Conservation (phyloP, 2,113 vertebrate genomes). For the Pleuronectes platessa region DNA sequence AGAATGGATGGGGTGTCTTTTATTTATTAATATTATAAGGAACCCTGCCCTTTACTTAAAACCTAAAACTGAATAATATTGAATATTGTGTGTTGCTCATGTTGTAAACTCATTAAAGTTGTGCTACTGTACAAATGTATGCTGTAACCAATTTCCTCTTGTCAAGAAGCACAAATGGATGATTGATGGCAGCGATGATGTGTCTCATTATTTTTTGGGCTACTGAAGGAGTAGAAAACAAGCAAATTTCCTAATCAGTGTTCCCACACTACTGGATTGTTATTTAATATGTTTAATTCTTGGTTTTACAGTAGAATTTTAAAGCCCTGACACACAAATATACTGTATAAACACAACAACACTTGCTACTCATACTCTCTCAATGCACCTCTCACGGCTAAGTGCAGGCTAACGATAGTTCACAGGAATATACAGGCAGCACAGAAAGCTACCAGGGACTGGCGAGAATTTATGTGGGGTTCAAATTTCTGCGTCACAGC, state of each 20-base stretch:
- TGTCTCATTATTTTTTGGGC: not conserved
- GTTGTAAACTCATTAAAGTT: slow-evolving; percentile 2
- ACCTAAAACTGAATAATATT: not conserved
- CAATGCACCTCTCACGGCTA: too few species aligned
- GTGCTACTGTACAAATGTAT: slow-evolving; percentile 13
- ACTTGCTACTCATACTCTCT: too few species aligned
- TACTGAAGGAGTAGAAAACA: not conserved
- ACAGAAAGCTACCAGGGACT: too few species aligned
- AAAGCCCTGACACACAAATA: too few species aligned
- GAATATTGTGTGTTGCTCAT: not conserved
- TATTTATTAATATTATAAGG: not conserved
- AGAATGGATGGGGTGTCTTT: not conserved
- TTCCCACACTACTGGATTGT: not conserved
- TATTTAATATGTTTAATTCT: not conserved
- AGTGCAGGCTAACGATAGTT: too few species aligned
- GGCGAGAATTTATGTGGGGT: too few species aligned
- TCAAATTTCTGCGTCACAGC: too few species aligned
- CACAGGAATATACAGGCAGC: too few species aligned
- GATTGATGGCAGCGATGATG: slow-evolving; percentile 6
- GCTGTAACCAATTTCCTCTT: slow-evolving; percentile 6
- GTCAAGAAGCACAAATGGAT: slow-evolving; percentile 1
- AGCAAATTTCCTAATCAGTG: not conserved
- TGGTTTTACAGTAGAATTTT: too few species aligned
- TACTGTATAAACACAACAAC: too few species aligned
- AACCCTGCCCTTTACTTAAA: not conserved